Base-by-base conservation (phyloP, 2,113 vertebrate genomes). In the Triplophysa tibetana region DNA sequence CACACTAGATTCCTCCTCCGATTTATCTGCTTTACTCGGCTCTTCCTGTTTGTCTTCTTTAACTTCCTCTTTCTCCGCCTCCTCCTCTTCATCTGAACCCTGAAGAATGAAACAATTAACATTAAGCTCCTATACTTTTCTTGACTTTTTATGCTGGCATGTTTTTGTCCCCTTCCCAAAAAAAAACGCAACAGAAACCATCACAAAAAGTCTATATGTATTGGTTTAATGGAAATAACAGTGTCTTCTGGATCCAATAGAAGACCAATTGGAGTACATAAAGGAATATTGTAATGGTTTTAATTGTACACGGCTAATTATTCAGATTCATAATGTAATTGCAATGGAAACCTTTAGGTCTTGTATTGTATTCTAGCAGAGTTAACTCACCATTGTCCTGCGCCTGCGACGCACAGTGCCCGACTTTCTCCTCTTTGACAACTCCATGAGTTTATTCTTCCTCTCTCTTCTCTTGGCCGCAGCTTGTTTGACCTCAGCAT, bases 391-490 rank as follows among this genome's bases (percentile, higher is more conserved):
- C 67, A 68, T 8, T 9, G 79, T 79, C 65, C 82, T 86, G 79
- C 79, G 82, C 58, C 79, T 79, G 67, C 79, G 77, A n/a, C 73
- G 48, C 16, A 77, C 19, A 8, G 69, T 48, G 10, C 73, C 78
- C 0, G 65, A 41, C 56, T 79, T 86, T 69, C 82, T 84, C 38
- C 23, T 81, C 48, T 83, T 70, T 29, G 78, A 24, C 29, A 86
- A 58, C 62, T 86, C 85, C 77, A 81, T 62, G 4, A 85, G 81
- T 70, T 83, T 85, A 24, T 65, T 83, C 24, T 82, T 81, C 9
- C 83, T 69, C 58, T 79, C 79, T 43, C 24, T 83, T 26, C 79
- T 78, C 24, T 83, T 81, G 19, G 75, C 79, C 24, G 75, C 75
- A 3, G 75, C 82, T 76, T 77, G 26, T 29, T 67, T 81, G 0